Base-by-base conservation (phyloP, 1,140 invertebrate species). In the Lanistes nyassanus region DNA sequence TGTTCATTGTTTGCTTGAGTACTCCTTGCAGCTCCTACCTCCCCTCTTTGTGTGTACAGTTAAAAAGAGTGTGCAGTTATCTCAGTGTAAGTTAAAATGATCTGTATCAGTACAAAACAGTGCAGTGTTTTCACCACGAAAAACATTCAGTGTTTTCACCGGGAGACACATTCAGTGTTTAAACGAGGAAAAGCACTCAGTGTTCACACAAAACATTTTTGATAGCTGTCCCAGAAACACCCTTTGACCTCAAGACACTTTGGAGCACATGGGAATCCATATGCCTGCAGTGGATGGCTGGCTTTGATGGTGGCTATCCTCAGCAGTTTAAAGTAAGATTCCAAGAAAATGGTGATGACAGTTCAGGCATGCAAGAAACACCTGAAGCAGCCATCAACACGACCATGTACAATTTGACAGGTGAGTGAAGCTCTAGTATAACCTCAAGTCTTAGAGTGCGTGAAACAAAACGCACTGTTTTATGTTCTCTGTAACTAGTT, bases 281-380 rank as follows among this genome's bases (percentile, higher is more conserved):
- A 34, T 51, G 75, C n/a, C 67, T 85, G 36, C 31, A 70, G 23
- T 86, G 85, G 85, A 68, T 62, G 0, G 65, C 78, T 29, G 85
- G 85, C 0, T 86, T 86, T 58, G 74, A 85, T 75, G 85, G 85
- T 29, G 85, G 85, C 1, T 80, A 72, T 16, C n/a, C 58, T 23
- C 85, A 86, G 74, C 70, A 55, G 19, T 86, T 86, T 76, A 77
- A 76, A 65, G 62, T 85, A 5, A 26, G 42, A 2, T 68, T 62
- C 31, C 68, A 70, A n/a, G 60, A 74, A 62, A 66, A 31, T 19
- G 74, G 74, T 2, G 53, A 74, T 47, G 70, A 76, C 16, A 64
- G 67, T 1, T 64, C 58, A 9, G 62, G 73, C 7, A 51, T 81
- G 5, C 36, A 74, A n/a, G 79, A 79, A 16, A 34, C 26, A 36